Evolutionary conservation across 2,888 invertebrate genomes (phyloP).

Genomic region (Phymatocera aterrima): DNA sequence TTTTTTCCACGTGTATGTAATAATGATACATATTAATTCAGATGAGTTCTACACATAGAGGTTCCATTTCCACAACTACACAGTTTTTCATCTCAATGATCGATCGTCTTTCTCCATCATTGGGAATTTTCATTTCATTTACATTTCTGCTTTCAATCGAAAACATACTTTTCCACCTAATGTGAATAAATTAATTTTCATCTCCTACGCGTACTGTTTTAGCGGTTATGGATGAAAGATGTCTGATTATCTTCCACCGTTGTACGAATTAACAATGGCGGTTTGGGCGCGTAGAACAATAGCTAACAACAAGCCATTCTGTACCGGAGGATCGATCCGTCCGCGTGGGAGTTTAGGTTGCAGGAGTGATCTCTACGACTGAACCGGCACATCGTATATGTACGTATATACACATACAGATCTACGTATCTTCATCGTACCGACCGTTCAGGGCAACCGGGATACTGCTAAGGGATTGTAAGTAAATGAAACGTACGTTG

Average conservation of each 20-base stretch:
- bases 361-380: slow-evolving; percentile 8
- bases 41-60: too few species aligned
- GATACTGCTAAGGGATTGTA: slow-evolving; percentile 20
- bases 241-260: slow-evolving; percentile 22
- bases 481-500: neutral
- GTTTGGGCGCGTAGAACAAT: slow-evolving; percentile 16
- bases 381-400: neutral
- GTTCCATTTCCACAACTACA: too few species aligned
- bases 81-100: too few species aligned
- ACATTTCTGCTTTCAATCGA: too few species aligned
- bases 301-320: neutral
- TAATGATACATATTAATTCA: too few species aligned
- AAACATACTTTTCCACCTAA: neutral
- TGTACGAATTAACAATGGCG: slow-evolving; percentile 21
- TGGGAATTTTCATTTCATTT: too few species aligned
- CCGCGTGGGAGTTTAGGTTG: slow-evolving; percentile 17
- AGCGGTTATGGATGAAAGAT: neutral
- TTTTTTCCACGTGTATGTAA: too few species aligned
- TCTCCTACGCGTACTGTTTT: neutral
- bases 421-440: slow-evolving; percentile 14
- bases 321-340: neutral
- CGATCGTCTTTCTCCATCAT: too few species aligned
- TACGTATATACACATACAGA: too few species aligned
- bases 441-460: slow-evolving; percentile 9
- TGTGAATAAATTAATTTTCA: slow-evolving; percentile 34